A percentile compares a stretch with the other conserved stretches of the same genome.
phyloP scores from a whole-genome alignment of 1,140 invertebrate species.

The Laupala kohalensis region DNA sequence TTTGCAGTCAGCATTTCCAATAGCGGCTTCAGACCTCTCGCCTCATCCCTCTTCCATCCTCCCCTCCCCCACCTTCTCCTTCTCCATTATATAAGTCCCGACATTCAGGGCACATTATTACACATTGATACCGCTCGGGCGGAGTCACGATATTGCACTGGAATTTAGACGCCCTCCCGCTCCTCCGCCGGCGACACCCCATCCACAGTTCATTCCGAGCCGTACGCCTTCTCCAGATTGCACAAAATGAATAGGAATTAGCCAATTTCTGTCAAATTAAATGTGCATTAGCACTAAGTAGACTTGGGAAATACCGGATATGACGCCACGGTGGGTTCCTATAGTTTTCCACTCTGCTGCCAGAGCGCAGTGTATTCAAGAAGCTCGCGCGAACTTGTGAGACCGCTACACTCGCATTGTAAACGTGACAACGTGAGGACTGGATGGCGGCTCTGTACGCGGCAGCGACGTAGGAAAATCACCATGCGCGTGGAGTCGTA shows the following conservation, averaged over 20 bases:
- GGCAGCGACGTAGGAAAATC: too few relatives aligned
- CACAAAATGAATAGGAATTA: slow-evolving; percentile 27
- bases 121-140: slow-evolving; percentile 2
- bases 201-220: neutral
- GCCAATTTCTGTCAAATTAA: slow-evolving; percentile 28
- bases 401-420: neutral
- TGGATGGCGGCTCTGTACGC: neutral
- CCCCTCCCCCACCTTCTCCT: neutral
- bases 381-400: neutral
- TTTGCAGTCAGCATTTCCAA: slow-evolving; percentile 13
- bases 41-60: neutral
- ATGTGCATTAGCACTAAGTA: slow-evolving; percentile 26
- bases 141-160: slow-evolving; percentile 7
- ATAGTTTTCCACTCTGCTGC: slow-evolving; percentile 1
- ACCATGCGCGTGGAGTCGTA: too few relatives aligned
- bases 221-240: slow-evolving; percentile 13
- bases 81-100: slow-evolving; percentile 12
- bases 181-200: neutral
- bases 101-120: slow-evolving; percentile 13
- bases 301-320: slow-evolving; percentile 6
- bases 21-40: neutral
- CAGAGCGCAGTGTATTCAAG: neutral
- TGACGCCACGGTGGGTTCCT: slow-evolving; percentile 4
- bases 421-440: neutral
- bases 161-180: slow-evolving; percentile 2